Percentiles rank a stretch among this genome's conserved stretches.
phyloP scores from a whole-genome alignment of 2,888 invertebrate species.

The Stratiomys singularior region DNA sequence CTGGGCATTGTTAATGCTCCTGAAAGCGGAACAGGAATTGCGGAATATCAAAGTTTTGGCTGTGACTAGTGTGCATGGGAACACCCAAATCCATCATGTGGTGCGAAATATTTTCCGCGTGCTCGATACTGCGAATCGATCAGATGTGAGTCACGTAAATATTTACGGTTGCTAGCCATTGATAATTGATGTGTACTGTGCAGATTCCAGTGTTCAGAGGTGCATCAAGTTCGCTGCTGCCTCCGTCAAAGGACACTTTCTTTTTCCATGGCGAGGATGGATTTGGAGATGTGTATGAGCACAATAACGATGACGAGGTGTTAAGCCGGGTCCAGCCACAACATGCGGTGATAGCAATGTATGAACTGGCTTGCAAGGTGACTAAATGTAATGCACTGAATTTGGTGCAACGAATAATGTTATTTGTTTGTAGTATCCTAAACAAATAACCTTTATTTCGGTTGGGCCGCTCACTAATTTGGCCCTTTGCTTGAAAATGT shows the following conservation, averaged over 20 bases:
- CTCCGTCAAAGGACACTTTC: slow-evolving; percentile 58
- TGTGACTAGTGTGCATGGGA: slow-evolving; percentile 81
- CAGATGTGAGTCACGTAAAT: slow-evolving; percentile 69
- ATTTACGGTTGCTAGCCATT: background rate
- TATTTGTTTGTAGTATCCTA: slow-evolving; percentile 62
- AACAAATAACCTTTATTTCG: slow-evolving; percentile 72
- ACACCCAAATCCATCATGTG: slow-evolving; percentile 76
- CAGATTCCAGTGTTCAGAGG: slow-evolving; percentile 80
- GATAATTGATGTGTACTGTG: background rate
- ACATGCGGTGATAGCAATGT: slow-evolving; percentile 72
- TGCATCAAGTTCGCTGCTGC: slow-evolving; percentile 67
- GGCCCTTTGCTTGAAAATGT: slow-evolving; percentile 77
- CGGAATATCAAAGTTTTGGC: slow-evolving; percentile 67
- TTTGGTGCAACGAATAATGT: background rate
- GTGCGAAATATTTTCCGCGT: slow-evolving; percentile 76
- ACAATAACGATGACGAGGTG: slow-evolving; percentile 64
- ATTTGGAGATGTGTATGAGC: slow-evolving; percentile 72
- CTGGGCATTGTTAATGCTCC: slow-evolving; percentile 70
- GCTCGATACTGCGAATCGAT: slow-evolving; percentile 69
- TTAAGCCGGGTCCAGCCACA: slow-evolving; percentile 65
- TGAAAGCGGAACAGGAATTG: slow-evolving; percentile 66
- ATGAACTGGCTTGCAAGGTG: slow-evolving; percentile 71
- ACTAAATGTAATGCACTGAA: slow-evolving; percentile 41
- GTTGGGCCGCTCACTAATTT: slow-evolving; percentile 84
- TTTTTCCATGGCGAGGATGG: slow-evolving; percentile 77